Evolutionary conservation across 2,888 invertebrate genomes (phyloP).

Genomic region (Cheilosia soror): DNA sequence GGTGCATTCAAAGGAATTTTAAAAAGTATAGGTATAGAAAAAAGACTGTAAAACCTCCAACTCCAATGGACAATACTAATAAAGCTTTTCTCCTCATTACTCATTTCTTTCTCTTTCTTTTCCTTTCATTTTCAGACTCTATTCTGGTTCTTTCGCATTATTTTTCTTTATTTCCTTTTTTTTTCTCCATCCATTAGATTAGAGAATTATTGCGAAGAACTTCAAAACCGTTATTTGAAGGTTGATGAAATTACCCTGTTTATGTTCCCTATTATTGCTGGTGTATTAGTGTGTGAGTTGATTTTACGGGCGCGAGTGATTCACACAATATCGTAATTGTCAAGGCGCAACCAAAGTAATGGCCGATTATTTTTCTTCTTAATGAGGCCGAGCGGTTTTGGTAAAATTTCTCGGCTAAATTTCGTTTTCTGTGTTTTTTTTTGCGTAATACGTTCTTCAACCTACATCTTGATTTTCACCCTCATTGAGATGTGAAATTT

Average conservation of each 20-base stretch:
- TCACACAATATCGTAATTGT: slow-evolving; percentile 40
- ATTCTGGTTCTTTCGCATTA: background rate
- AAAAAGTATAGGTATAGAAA: slow-evolving; percentile 35
- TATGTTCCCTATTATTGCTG: slow-evolving; percentile 49
- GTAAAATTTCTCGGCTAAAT: slow-evolving; percentile 1
- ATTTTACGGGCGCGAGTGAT: slow-evolving; percentile 7
- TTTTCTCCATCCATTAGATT: slow-evolving; percentile 11
- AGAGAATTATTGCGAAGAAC: slow-evolving; percentile 60
- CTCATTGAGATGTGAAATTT: slow-evolving; percentile 34
- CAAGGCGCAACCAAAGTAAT: slow-evolving; percentile 45
- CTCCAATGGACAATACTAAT: slow-evolving; percentile 60
- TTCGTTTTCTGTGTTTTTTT: background rate
- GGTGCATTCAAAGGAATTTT: slow-evolving; percentile 58
- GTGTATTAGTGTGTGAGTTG: slow-evolving; percentile 6
- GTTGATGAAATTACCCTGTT: slow-evolving; percentile 66
- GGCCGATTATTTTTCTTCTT: slow-evolving; percentile 23
- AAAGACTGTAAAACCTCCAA: slow-evolving; percentile 30
- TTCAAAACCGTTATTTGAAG: slow-evolving; percentile 70
- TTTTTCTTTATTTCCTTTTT: slow-evolving; percentile 1
- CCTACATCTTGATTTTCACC: background rate
- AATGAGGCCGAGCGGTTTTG: background rate
- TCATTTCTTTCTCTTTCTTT: too few relatives aligned
- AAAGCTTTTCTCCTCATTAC: slow-evolving; percentile 65
- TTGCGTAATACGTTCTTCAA: background rate
- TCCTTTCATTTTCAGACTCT: background rate